Evolutionary conservation across 2,888 invertebrate genomes (phyloP).

Genomic region (Tipula confusa): DNA sequence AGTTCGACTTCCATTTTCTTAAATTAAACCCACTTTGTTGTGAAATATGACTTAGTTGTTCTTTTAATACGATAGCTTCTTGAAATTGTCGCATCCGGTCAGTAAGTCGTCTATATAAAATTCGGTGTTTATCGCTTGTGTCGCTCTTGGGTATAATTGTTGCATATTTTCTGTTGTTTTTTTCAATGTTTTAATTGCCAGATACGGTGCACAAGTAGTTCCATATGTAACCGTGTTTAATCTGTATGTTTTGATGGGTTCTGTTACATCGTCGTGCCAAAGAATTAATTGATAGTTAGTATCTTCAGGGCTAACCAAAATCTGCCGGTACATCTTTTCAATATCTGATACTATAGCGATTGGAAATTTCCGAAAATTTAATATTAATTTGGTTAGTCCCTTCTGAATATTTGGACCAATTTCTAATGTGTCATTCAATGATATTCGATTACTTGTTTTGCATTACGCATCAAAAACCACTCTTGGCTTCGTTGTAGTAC

Average conservation of each 20-base stretch:
- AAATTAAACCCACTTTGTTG: not conserved
- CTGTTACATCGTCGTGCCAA: not conserved
- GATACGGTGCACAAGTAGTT: not conserved
- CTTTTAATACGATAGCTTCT: not conserved
- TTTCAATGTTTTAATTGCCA: not conserved
- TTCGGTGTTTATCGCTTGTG: not conserved
- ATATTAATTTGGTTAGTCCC: not conserved
- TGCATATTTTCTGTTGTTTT: not conserved
- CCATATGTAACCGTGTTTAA: not conserved
- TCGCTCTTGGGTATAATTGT: not conserved
- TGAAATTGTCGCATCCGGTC: not conserved
- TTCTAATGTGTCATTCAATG: not conserved
- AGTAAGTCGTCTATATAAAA: too few relatives aligned
- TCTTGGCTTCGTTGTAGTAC: too few relatives aligned
- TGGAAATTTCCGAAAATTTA: not conserved
- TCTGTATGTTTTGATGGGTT: not conserved
- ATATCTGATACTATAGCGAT: not conserved
- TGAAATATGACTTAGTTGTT: not conserved
- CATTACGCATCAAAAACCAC: too few relatives aligned
- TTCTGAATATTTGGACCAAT: not conserved
- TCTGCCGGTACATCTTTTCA: not conserved
- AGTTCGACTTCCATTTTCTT: not conserved
- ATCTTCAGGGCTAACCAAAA: too few relatives aligned
- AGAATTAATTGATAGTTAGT: too few relatives aligned
- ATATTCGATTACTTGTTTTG: not conserved